These are phyloP conservation scores for Sarotherodon lohbergeri DNA, from an alignment of 2,113 vertebrate species.

Conservation along the genomic window DNA sequence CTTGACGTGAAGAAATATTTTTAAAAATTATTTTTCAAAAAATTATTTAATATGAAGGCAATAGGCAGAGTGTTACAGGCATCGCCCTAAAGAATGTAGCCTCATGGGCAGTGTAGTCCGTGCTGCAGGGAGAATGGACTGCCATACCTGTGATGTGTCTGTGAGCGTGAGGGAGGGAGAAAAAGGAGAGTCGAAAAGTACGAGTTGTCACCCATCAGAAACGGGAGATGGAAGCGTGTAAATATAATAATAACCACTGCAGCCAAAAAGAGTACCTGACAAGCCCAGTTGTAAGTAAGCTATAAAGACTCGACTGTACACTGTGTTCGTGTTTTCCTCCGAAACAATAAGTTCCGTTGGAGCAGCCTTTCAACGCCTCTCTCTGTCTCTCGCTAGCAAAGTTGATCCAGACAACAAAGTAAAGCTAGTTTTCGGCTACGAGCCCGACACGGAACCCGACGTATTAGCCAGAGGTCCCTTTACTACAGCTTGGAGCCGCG, in stretches of 20 bases:
- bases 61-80: background rate
- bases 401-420: background rate
- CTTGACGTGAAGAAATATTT: background rate
- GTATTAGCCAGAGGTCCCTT: rapidly evolving
- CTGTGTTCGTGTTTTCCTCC: rapidly evolving
- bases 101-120: rapidly evolving
- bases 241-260: rapidly evolving
- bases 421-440: rapidly evolving
- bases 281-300: rapidly evolving
- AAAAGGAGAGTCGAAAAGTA: rapidly evolving
- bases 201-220: rapidly evolving
- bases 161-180: background rate
- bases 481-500: rapidly evolving
- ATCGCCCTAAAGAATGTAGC: background rate
- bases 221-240: rapidly evolving
- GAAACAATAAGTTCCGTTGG: rapidly evolving
- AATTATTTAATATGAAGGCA: background rate
- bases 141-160: rapidly evolving
- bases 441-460: too few relatives aligned
- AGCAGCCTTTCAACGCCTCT: background rate
- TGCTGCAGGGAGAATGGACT: background rate
- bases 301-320: rapidly evolving
- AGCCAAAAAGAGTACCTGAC: rapidly evolving
- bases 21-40: background rate
- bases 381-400: too few relatives aligned